Evolutionary conservation across 2,113 vertebrate genomes (phyloP), one percentile per base, ranked within the genome.

Genomic region (Coturnix japonica): DNA sequence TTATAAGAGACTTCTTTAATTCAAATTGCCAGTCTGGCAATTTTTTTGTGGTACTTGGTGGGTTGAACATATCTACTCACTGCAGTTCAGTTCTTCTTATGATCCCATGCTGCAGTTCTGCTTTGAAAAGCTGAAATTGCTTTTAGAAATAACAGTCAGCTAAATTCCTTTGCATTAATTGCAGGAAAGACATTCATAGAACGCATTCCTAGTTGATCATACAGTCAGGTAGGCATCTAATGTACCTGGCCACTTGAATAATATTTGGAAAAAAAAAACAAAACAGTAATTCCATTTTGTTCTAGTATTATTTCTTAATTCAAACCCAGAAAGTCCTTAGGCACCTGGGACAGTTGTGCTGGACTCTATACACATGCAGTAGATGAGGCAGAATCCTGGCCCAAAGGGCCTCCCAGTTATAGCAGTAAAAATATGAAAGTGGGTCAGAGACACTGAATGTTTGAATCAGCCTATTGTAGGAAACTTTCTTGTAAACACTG

Each of bases 351-450:
- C 83, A 6, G 0, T 37, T 83, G 41, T 74, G 46, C 63, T 76
- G 28, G 49, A 41, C 49, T 84, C 63, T 82, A 33, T 82, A 80
- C 46, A 19, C 66, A 79, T 31, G 39, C 18, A 54, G 44, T 25
- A 54, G 53, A 71, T 53, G 63, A 85, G 54, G 46, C 74, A 79
- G 47, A 64, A 90, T 61, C 53, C 44, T 87, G 77, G 14, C 44
- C 89, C 77, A 81, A 71, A 94, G 59, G 8, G 13, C 72, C 3
- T 51, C 49, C 80, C 12, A 25, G 64, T 90, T 65, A 89, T 91
- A 95, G 85, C 67, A 80, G 28, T 82, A 87, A 66, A 85, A 70
- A 67, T 17, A 9, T 85, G 72, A 76, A 94, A 91, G 54, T 89
- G 67, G 81, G 89, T 31, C 87, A 91, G 78, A 57, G 64, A 73